Evolutionary conservation across 37 sponge, comb jelly and placozoan genomes (phyloP), one percentile per base, ranked within the genome.

Genomic region (Ephydatia muelleri): DNA sequence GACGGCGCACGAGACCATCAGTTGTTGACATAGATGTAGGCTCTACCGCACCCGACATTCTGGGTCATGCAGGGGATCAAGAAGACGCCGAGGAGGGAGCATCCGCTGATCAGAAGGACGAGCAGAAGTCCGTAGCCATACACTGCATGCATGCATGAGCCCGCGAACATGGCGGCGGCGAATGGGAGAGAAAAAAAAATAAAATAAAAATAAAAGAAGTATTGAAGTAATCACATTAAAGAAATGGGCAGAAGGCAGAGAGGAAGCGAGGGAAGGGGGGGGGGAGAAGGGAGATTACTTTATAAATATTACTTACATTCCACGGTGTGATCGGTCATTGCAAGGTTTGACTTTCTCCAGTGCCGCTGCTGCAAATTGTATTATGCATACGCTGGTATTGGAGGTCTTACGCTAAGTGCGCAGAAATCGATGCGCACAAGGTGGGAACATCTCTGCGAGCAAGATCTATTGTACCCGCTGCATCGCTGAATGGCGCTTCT

Each of bases 121-220:
- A 90, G 80, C 28, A 91, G 81, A 40, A 94, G 89, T 0, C 92
- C 92, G 85, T 84, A 86, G 4, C 95, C 95, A 79, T 88, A 94
- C 4, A 87, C 95, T 91, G 79, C 28, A 72, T 47, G 71, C 13
- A 14, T 26, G 66, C 40, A 26, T n/a, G 35, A 19, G 77, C n/a
- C n/a, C 47, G 77, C 5, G 72, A 71, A 25, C 11, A 71, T 71
- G 72, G 21, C 66, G 29, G 70, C 11, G 70, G 70, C 5, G 70
- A 30, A 5, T 4, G 70, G 70, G 27, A 13, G 5, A 5, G 29
- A 26, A 13, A 12, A 11, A 4, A 12, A 30, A 30, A 13, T 68
- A 29, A 29, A 13, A 11, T 3, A 29, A 68, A 68, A 11, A 68
- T 6, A 12, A 3, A 30, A 5, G 21, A 65, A 28, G 2, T 26